Evolutionary conservation across 1,140 invertebrate genomes (phyloP).

Genomic region (Danaus melanippus): DNA sequence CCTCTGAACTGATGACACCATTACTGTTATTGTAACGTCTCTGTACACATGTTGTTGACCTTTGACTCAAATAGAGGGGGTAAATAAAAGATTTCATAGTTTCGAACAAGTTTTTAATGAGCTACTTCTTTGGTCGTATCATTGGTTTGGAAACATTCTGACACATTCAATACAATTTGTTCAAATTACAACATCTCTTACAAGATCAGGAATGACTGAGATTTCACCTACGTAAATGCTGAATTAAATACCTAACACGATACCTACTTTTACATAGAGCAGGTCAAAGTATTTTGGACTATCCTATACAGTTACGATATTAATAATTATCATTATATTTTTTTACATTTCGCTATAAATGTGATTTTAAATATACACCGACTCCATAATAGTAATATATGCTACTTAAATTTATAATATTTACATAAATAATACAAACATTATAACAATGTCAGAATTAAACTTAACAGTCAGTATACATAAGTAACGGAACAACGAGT

Average conservation of each 20-base stretch:
- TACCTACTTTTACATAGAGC: constrained; percentile 33
- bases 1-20: constrained; percentile 27
- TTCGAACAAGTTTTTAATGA: constrained; percentile 65
- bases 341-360: constrained; percentile 41
- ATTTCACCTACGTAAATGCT: constrained; percentile 43
- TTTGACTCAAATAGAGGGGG: constrained; percentile 1
- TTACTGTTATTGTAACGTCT: background rate
- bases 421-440: constrained; percentile 70
- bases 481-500: constrained; percentile 51
- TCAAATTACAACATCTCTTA: constrained; percentile 33
- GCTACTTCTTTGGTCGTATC: constrained; percentile 70
- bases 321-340: constrained; percentile 36
- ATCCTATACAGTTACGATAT: constrained; percentile 42
- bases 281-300: constrained; percentile 63
- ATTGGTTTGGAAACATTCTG: constrained; percentile 61
- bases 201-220: constrained; percentile 50
- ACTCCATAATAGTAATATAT: constrained; percentile 23
- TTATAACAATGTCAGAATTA: constrained; percentile 62
- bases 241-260: constrained; percentile 37
- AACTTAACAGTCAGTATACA: constrained; percentile 68
- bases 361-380: constrained; percentile 34
- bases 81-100: constrained; percentile 31
- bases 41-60: no score
- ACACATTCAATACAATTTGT: constrained; percentile 35
- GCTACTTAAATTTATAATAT: constrained; percentile 56